Evolutionary conservation across 2,797 vertebrate species (phyloP).

Genomic region (Meda fulgida): DNA sequence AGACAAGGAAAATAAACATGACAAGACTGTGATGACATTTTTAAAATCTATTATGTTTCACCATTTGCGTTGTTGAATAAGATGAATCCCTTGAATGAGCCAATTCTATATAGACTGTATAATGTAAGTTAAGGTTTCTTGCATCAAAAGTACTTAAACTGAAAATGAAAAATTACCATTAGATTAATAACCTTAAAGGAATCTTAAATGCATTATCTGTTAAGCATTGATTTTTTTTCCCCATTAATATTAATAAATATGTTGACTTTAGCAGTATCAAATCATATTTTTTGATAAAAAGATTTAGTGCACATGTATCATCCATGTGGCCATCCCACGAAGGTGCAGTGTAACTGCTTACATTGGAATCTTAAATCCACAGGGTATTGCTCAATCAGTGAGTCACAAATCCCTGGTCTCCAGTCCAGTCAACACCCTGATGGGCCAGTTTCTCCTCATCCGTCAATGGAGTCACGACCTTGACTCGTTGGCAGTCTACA

Average conservation of each 20-base stretch:
- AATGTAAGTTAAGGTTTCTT: background rate
- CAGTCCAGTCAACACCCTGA: slow-evolving; percentile 10
- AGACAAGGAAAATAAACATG: background rate
- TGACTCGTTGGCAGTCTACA: slow-evolving; percentile 28
- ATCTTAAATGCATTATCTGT: background rate
- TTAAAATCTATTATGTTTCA: background rate
- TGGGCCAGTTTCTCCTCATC: background rate
- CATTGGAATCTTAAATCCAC: background rate
- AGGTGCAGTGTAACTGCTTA: background rate
- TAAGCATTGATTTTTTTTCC: background rate
- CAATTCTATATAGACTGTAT: background rate
- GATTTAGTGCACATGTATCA: background rate
- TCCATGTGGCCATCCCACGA: background rate
- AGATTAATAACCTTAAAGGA: background rate
- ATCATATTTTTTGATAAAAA: background rate
- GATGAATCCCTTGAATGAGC: background rate
- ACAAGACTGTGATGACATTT: background rate
- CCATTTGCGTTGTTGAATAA: background rate
- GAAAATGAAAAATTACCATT: background rate
- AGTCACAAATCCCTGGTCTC: slow-evolving; percentile 22
- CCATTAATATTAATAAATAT: too few relatives aligned
- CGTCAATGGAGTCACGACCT: slow-evolving; percentile 31
- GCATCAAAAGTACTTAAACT: background rate
- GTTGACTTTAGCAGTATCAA: too few relatives aligned
- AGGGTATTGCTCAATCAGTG: background rate